Evolutionary conservation across 2,113 vertebrate species (phyloP).

Genomic region (Corythornis madagascariensis): DNA sequence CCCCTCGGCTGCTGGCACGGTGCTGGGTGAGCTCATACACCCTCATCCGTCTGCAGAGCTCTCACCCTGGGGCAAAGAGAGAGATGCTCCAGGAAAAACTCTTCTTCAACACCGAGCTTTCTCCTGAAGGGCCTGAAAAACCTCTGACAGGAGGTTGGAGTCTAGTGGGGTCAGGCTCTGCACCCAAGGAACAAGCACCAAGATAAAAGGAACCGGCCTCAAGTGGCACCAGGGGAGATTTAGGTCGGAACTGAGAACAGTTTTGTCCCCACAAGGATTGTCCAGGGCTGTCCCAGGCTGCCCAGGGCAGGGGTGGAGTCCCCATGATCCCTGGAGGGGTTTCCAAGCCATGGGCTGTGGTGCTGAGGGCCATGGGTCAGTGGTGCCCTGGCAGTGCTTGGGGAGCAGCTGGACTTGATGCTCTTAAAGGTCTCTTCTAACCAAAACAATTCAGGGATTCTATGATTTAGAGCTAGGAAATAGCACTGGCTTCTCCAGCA

Average conservation of each 20-base stretch:
- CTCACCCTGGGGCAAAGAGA: not conserved
- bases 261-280: not conserved
- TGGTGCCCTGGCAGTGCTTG: not conserved
- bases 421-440: not conserved
- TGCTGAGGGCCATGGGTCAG: not conserved
- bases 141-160: not conserved
- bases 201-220: not conserved
- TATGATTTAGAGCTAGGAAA: not conserved
- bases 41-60: accelerated
- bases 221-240: not conserved
- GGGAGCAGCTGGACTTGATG: not conserved
- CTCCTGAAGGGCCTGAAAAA: not conserved
- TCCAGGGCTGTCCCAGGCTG: not conserved
- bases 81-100: not conserved
- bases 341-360: not conserved
- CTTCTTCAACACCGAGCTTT: not conserved
- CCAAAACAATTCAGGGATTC: not conserved
- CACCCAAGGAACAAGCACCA: not conserved
- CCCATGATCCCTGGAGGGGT: not conserved
- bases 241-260: not conserved
- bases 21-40: not conserved
- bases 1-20: not conserved
- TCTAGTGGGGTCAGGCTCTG: not conserved
- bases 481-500: accelerated
- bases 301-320: not conserved